Evolutionary conservation across 2,888 invertebrate species (phyloP), one percentile per base, ranked within the genome.

Genomic region (Cetonia aurata): DNA sequence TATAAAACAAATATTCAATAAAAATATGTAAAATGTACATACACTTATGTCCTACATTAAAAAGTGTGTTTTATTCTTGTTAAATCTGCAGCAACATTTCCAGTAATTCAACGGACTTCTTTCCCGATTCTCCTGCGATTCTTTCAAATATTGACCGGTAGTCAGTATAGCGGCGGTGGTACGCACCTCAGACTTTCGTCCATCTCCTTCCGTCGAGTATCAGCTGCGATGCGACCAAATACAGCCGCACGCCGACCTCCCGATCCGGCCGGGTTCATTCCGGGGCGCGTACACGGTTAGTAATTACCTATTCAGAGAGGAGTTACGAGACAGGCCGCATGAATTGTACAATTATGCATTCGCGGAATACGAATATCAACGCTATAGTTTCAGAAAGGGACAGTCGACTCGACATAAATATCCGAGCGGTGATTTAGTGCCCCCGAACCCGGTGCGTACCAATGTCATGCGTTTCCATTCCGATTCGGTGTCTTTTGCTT

Each of bases 261-360:
- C 71, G 71, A 68, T 69, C 62, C 55, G 66, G 67, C 17, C 52
- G 57, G 62, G 62, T 50, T 65, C 62, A 65, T 65, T 67, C 66
- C 71, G 56, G 59, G 67, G 66, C 71, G 66, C 65, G 65, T 69
- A 69, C 71, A 69, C 52, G 71, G 68, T 71, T 71, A 74, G 76
- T 79, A 80, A 80, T 80, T 79, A 79, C 80, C 81, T 74, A 81
- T 81, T 81, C 80, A 80, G 72, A 76, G 74, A 75, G 76, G 77
- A 80, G 77, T 79, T 80, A 80, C 79, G 80, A 77, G 80, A 78
- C 80, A 79, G 77, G 77, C 75, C 75, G 75, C 76, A 77, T 79
- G 80, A 80, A 81, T 80, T 79, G 80, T 78, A 77, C 78, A 80
- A 80, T 80, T 80, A 80, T 80, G 80, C 78, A 79, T 80, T 79